Conservation (phyloP, 2,888 invertebrate genomes). For the Conistra vaccinii region DNA sequence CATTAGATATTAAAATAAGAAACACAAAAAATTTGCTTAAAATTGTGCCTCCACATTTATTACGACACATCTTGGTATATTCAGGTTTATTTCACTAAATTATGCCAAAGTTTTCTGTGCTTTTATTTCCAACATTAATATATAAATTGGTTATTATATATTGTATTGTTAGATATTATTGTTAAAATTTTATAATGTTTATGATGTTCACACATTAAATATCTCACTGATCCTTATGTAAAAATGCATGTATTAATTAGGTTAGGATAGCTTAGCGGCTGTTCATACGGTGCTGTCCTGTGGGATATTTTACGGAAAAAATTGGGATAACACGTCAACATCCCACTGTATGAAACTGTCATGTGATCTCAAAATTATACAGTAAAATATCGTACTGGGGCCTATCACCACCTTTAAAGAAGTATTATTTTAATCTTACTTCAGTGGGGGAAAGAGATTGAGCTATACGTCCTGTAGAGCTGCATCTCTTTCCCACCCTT, state of each 20-base stretch:
- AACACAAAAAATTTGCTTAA: constrained; percentile 56
- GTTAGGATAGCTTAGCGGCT: not conserved
- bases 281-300: not conserved
- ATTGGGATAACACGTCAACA: not conserved
- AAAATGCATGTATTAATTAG: not conserved
- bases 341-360: not conserved
- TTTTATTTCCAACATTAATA: constrained; percentile 54
- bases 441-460: too few species aligned
- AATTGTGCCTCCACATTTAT: constrained; percentile 62
- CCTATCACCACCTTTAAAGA: too few species aligned
- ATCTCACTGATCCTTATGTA: constrained; percentile 10
- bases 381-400: too few species aligned
- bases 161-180: constrained; percentile 58
- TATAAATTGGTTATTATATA: constrained; percentile 53
- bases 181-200: constrained; percentile 56
- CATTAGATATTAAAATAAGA: constrained; percentile 63
- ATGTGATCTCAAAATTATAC: not conserved
- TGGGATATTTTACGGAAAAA: constrained; percentile 1
- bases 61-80: constrained; percentile 31
- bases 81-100: constrained; percentile 40
- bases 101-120: constrained; percentile 62
- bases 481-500: too few species aligned
- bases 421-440: too few species aligned
- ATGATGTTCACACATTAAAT: constrained; percentile 51
- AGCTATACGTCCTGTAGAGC: too few species aligned